Conservation (phyloP, 2,113 vertebrate species). For the Mus spicilegus region DNA sequence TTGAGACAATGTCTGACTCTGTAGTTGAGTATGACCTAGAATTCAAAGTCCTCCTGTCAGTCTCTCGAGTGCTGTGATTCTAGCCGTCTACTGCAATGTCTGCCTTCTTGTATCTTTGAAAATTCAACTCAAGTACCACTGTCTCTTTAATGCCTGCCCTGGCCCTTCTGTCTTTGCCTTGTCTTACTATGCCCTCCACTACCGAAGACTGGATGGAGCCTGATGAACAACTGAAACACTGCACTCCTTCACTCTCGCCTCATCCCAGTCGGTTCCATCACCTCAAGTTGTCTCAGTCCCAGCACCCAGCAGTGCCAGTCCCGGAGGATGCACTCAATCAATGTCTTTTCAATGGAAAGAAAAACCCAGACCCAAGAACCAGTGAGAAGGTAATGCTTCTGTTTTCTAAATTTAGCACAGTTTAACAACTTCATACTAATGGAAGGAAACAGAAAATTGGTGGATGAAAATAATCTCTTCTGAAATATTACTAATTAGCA, state of each 20-base stretch:
- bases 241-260: neutral
- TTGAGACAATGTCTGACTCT: neutral
- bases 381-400: neutral
- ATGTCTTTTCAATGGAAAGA: neutral
- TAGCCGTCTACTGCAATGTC: neutral
- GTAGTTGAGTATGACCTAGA: neutral
- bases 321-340: neutral
- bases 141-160: neutral
- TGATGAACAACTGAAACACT: neutral
- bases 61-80: neutral
- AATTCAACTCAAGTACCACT: neutral
- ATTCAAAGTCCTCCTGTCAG: neutral
- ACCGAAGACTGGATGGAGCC: neutral
- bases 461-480: slow-evolving; percentile 58
- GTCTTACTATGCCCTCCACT: neutral
- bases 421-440: slow-evolving; percentile 39
- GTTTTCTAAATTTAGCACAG: slow-evolving; percentile 30
- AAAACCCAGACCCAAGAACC: slow-evolving; percentile 8
- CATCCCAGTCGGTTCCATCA: neutral
- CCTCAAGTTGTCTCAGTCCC: neutral
- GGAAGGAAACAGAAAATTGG: slow-evolving; percentile 45
- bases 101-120: neutral
- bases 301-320: neutral
- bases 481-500: slow-evolving; percentile 54
- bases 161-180: neutral